Evolutionary conservation across 2,113 vertebrate species (phyloP), one percentile per base, ranked within the genome.

Genomic region (Ifrita kowaldi): DNA sequence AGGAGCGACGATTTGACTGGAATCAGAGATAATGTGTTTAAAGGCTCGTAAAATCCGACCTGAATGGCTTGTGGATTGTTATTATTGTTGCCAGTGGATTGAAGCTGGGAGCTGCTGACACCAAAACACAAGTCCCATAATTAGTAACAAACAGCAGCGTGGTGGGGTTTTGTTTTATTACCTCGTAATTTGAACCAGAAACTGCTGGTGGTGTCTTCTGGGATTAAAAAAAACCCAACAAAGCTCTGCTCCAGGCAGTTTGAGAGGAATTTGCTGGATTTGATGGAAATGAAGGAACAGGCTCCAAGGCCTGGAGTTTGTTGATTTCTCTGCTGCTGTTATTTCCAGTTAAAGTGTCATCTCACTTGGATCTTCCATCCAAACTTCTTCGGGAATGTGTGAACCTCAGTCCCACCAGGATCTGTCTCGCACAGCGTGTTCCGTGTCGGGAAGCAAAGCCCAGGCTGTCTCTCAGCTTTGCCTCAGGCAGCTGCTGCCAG

Each of bases 291-390:
- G 74, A 57, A 78, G 81, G 70, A 87, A 79, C 78, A 83, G 93
- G 27, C 74, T 91, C 93, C 87, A 96, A 82, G 70, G 81, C 87
- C 87, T 93, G 89, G 85, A 70, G 87, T 85, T 78, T 97, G 94
- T 97, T 97, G 93, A 94, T 94, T 93, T 87, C 84, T 92, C 93
- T 91, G 90, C 93, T 93, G 95, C 91, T 95, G 89, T 96, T 89
- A 57, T 93, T 96, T 95, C 94, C 89, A 87, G 89, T 75, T 91
- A 62, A 96, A 96, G 91, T 96, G 91, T 96, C 82, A 76, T 85
- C 94, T 87, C 87, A 47, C 87, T 95, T 83, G 93, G 79, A 87
- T 91, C 79, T 93, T 39, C 75, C 65, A 82, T 81, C 89, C 62
- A 75, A 95, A 94, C 65, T 71, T 68, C 60, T 60, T 42, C 56